Evolutionary conservation across 2,113 vertebrate genomes (phyloP), one percentile per base, ranked within the genome.

Genomic region (Tupaia tana): DNA sequence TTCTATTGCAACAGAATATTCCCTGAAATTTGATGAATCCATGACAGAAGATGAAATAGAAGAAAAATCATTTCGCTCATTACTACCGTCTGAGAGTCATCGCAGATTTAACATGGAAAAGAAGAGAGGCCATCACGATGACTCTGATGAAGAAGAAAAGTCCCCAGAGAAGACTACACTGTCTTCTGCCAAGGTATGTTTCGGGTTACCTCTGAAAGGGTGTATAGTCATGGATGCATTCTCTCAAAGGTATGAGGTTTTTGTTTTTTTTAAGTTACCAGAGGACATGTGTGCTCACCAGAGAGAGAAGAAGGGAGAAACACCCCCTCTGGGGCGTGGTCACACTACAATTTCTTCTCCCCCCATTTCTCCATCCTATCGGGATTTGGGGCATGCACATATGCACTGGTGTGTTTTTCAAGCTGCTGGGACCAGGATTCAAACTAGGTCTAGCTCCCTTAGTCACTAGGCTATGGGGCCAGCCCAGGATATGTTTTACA

Each of bases 31-130:
- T 97, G 99, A 99, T 89, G 99, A 99, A 96, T 99, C 99, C 5
- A 98, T 99, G 99, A 99, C 99, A 22, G 99, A 99, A 98, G 99
- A 99, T 92, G 99, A 99, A 96, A 99, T 99, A 75, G 99, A 99
- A 89, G 99, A 99, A 95, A 99, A 98, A 78, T 99, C 99, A 9
- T 99, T 99, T 90, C 99, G 99, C 54, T 99, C 99, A 70, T 98
- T 99, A 93, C 97, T 99, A 27, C 99, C 99, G 3, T 99, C 99
- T 29, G 99, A 99, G 96, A 99, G 99, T 19, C 99, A 99, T 96
- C 99, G 99, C 43, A 98, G 99, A 97, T 98, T 98, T 96, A 99
- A 99, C 10, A 97, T 99, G 97, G 99, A 99, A 96, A 99, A 98
- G 98, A 99, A 99, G 87, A 98, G 98, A 8, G 98, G 96, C 79